These are phyloP conservation scores for Chrysemys picta DNA, from an alignment of 2,113 vertebrate species.

Conservation along the genomic window DNA sequence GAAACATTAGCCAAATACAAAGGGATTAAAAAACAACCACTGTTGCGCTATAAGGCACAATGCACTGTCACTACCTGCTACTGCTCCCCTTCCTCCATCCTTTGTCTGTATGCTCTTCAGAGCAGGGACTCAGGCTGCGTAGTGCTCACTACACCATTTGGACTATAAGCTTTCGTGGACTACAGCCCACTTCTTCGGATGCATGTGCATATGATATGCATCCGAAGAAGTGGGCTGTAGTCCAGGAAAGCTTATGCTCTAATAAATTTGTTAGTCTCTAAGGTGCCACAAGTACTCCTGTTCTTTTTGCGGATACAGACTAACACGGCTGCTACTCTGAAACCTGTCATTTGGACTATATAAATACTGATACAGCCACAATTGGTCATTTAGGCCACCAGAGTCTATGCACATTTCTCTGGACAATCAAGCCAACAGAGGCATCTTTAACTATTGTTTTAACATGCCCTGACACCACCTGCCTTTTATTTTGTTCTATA, in stretches of 20 bases:
- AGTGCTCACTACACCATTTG: not conserved
- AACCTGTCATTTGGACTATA: not conserved
- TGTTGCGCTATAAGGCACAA: not conserved
- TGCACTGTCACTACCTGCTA: not conserved
- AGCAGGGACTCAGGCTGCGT: no score
- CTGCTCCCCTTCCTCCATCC: not conserved
- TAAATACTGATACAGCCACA: not conserved
- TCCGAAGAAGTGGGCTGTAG: no score
- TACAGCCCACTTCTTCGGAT: no score
- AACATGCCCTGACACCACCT: not conserved
- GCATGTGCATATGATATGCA: no score
- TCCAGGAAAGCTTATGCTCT: no score
- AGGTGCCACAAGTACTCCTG: no score
- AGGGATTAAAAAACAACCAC: conserved; percentile 22
- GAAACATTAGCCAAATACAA: conserved; percentile 57
- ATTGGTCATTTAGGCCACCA: not conserved
- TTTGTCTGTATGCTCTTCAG: not conserved
- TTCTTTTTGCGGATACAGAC: no score
- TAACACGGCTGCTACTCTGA: no score
- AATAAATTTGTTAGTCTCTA: no score
- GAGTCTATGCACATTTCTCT: not conserved
- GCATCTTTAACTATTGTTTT: not conserved
- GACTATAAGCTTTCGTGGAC: no score
- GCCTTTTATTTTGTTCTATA: not conserved
- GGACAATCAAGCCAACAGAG: not conserved